Evolutionary conservation across 2,888 invertebrate species (phyloP).

Genomic region (Drosophila ochracea): DNA sequence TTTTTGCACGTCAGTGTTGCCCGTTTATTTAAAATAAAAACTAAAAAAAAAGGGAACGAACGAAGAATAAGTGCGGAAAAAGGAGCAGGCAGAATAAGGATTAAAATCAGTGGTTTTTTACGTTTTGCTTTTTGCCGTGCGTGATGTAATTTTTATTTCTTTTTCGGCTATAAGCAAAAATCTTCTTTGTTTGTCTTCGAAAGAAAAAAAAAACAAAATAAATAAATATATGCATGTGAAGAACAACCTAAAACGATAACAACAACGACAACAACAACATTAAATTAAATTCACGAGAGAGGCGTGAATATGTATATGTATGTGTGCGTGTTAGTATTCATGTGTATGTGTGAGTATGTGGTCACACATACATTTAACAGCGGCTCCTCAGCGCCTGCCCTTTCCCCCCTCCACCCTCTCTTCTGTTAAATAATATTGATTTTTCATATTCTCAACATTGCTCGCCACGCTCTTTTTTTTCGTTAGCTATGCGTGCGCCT

Average conservation of each 20-base stretch:
- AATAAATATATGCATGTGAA: slow-evolving; percentile 64
- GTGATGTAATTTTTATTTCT: slow-evolving; percentile 64
- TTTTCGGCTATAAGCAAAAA: slow-evolving; percentile 46
- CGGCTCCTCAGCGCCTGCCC: slow-evolving; percentile 20
- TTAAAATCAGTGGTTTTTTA: slow-evolving; percentile 40
- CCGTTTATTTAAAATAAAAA: slow-evolving; percentile 35
- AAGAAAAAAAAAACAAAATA: slow-evolving; percentile 53
- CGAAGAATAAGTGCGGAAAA: slow-evolving; percentile 11
- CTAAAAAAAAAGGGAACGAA: neutral
- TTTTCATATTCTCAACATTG: slow-evolving; percentile 71
- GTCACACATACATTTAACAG: slow-evolving; percentile 50
- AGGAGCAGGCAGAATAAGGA: slow-evolving; percentile 14
- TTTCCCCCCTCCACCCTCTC: slow-evolving; percentile 20
- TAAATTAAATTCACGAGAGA: slow-evolving; percentile 57
- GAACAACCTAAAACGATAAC: slow-evolving; percentile 66
- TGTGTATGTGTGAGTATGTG: slow-evolving; percentile 40
- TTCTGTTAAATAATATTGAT: slow-evolving; percentile 81
- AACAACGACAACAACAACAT: slow-evolving; percentile 66
- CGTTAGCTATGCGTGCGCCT: slow-evolving; percentile 46
- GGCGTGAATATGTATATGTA: slow-evolving; percentile 13
- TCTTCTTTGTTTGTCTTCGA: slow-evolving; percentile 68
- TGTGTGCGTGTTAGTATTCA: slow-evolving; percentile 45
- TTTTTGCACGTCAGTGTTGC: slow-evolving; percentile 50
- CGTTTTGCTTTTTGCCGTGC: slow-evolving; percentile 21
- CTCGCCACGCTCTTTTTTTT: slow-evolving; percentile 46